Evolutionary conservation across 2,888 invertebrate genomes (phyloP), one percentile per base, ranked within the genome.

Genomic region (Cataglyphis altisquamis): DNA sequence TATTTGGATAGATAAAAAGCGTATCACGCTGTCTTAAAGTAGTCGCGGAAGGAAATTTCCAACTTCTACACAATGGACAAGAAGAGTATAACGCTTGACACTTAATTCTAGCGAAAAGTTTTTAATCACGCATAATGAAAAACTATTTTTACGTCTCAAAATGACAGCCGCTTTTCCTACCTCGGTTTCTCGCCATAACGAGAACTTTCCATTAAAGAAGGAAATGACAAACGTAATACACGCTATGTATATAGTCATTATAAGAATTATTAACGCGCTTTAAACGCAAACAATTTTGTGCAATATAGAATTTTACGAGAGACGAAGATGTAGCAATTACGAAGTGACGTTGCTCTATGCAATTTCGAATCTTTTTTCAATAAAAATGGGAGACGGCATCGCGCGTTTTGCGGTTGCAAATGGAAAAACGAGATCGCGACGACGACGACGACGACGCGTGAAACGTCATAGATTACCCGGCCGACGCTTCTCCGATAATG

Each of bases 361-460:
- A 70, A 15, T 55, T 41, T n/a, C 21, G 32, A 57, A 29, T 41
- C 15, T 45, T 48, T 70, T 77, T 52, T 41, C 25, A 32, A 74
- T 32, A 25, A 45, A 72, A 25, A 39, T 48, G 60, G 5, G 3
- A 18, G 48, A 21, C 6, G 36, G 0, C 36, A 36, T 36, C 18
- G 29, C 15, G 18, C 21, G 72, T 75, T 57, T 70, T 52, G 60
- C 63, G 39, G 77, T 32, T 55, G 62, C n/a, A 55, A 55, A 63
- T 10, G 36, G 60, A n/a, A 12, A 70, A 82, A 88, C 66, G 67
- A 80, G 85, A 80, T 82, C 82, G 67, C 45, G 55, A 9, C 48
- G 82, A 10, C 48, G 82, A 29, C 52, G 21, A 66, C 45, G 57
- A 75, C 55, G 32, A 25, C n/a, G 32, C 6, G 36, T n/a, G 32